phyloP scores from a whole-genome alignment of 2,888 invertebrate genomes.

The Drosophila incognita region DNA sequence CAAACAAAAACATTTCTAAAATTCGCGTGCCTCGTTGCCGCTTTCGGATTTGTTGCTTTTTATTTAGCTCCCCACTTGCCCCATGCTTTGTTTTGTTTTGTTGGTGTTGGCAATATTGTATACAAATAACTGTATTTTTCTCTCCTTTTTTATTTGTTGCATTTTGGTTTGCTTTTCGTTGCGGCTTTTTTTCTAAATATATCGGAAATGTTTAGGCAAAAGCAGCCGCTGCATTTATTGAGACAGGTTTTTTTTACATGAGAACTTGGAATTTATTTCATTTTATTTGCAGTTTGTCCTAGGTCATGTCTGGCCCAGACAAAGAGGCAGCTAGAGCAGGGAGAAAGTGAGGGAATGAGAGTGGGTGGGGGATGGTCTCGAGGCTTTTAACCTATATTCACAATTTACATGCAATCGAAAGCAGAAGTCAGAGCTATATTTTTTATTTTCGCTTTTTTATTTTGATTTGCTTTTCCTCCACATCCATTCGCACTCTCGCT shows the following conservation, averaged over 20 bases:
- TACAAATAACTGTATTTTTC: constrained; percentile 44
- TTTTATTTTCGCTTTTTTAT: constrained; percentile 12
- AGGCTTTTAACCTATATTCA: constrained; percentile 75
- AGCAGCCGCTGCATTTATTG: constrained; percentile 51
- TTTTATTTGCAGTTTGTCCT: constrained; percentile 65
- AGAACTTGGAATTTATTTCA: constrained; percentile 44
- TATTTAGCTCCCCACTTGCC: constrained; percentile 32
- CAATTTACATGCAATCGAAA: constrained; percentile 70
- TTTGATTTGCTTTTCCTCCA: constrained; percentile 24
- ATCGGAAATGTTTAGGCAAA: constrained; percentile 72
- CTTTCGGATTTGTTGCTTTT: constrained; percentile 57
- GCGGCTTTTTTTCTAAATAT: constrained; percentile 58
- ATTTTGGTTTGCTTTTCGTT: constrained; percentile 21
- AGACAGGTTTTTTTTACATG: constrained; percentile 25
- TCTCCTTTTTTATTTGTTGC: constrained; percentile 37
- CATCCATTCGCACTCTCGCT: constrained; percentile 52
- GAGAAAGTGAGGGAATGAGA: neutral
- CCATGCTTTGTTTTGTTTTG: constrained; percentile 19
- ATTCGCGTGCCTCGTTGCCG: constrained; percentile 62
- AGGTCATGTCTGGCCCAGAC: constrained; percentile 71
- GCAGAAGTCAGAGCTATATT: constrained; percentile 35
- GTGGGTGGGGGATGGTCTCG: constrained; percentile 28
- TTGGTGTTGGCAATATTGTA: constrained; percentile 44
- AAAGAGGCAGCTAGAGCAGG: neutral
- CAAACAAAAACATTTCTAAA: constrained; percentile 70